Conservation (phyloP, 2,888 invertebrate genomes). For the Lasioglossum lativentre region DNA sequence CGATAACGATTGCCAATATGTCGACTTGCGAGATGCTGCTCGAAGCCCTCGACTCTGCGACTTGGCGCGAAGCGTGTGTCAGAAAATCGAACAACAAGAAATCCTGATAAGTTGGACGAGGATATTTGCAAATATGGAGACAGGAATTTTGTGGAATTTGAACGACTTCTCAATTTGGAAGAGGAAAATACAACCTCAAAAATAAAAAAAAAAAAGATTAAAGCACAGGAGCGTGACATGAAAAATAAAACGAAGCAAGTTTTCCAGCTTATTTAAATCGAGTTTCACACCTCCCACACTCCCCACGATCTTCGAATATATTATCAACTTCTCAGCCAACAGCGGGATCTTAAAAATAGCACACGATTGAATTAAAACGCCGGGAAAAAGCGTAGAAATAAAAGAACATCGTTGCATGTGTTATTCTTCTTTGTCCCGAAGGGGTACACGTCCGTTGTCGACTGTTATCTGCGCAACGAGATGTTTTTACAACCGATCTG, state of each 20-base stretch:
- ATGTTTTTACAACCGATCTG: neutral
- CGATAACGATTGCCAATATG: conserved; percentile 10
- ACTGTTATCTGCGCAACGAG: neutral
- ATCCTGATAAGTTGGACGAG: neutral
- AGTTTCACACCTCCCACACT: too few species aligned
- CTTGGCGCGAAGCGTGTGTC: neutral
- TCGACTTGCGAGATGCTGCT: neutral
- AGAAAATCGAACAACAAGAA: neutral
- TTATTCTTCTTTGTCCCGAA: neutral
- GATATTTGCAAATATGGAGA: too few species aligned
- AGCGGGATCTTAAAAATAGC: neutral
- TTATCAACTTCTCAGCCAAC: neutral
- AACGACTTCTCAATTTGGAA: too few species aligned
- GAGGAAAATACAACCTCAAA: too few species aligned
- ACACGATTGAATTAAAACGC: neutral
- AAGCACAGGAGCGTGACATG: too few species aligned
- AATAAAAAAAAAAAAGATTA: too few species aligned
- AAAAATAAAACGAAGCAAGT: too few species aligned
- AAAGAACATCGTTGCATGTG: neutral
- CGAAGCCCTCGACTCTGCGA: neutral
- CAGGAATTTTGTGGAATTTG: too few species aligned
- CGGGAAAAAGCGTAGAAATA: neutral
- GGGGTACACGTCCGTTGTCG: neutral
- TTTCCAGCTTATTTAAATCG: too few species aligned
- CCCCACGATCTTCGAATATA: neutral